Evolutionary conservation across 92 coral and sea anemone genomes (phyloP).

Genomic region (Ricordea florida): DNA sequence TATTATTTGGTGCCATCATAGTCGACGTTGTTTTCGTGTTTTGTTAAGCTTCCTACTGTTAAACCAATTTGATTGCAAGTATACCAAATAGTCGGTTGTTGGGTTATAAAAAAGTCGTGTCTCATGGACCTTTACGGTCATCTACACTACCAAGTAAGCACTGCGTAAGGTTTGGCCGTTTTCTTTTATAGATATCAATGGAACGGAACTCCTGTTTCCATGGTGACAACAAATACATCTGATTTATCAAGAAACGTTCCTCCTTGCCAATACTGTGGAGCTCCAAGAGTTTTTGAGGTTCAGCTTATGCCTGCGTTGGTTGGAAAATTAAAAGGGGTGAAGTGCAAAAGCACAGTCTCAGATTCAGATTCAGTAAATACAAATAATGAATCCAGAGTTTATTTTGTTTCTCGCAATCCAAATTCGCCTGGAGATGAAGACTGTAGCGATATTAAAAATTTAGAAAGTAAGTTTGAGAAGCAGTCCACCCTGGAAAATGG

Average conservation of each 20-base stretch:
- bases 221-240: slow-evolving; percentile 33
- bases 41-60: too few species aligned
- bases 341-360: background rate
- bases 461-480: too few species aligned
- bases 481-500: too few species aligned
- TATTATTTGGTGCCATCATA: too few species aligned
- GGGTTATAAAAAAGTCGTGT: too few species aligned
- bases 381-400: background rate
- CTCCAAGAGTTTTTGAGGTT: slow-evolving; percentile 77
- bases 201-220: slow-evolving; percentile 81
- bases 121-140: too few species aligned
- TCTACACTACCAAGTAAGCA: background rate
- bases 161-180: background rate
- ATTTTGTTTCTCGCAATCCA: too few species aligned
- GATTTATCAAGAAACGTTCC: slow-evolving; percentile 56
- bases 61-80: too few species aligned
- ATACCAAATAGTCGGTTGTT: too few species aligned
- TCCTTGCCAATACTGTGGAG: slow-evolving; percentile 75
- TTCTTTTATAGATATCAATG: slow-evolving; percentile 68
- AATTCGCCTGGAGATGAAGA: too few species aligned
- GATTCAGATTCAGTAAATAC: background rate
- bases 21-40: too few species aligned
- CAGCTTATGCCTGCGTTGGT: slow-evolving; percentile 95
- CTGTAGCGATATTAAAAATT: too few species aligned
- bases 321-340: slow-evolving; percentile 22